phyloP scores from a whole-genome alignment of 2,797 vertebrate species.

The Adrianichthys oophorus region DNA sequence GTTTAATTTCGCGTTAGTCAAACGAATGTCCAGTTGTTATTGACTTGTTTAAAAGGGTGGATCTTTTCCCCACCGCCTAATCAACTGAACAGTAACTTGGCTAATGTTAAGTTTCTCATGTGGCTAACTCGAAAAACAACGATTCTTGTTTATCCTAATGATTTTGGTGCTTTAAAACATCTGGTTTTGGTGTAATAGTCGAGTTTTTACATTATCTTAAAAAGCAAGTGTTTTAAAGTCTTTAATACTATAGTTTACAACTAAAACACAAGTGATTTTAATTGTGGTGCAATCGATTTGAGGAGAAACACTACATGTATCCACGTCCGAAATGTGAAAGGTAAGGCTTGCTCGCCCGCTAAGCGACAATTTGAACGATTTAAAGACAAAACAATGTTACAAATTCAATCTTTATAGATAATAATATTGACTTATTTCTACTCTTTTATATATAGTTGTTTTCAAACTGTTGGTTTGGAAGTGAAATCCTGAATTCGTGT shows the following conservation, averaged over 20 bases:
- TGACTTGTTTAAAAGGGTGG: not conserved
- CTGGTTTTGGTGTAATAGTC: not conserved
- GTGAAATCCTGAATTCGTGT: too few relatives aligned
- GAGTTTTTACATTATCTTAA: not conserved
- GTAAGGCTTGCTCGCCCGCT: too few relatives aligned
- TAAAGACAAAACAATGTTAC: too few relatives aligned
- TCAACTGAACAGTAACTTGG: conserved; percentile 65
- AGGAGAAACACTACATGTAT: conserved; percentile 18
- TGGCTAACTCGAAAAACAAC: conserved; percentile 44
- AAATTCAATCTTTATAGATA: too few relatives aligned
- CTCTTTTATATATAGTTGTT: too few relatives aligned
- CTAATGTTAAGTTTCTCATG: conserved; percentile 59
- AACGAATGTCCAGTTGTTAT: not conserved
- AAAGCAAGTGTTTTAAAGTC: not conserved
- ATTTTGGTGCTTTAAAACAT: conserved; percentile 10
- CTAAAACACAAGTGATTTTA: not conserved
- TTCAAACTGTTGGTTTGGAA: too few relatives aligned
- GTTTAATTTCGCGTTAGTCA: not conserved
- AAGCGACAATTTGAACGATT: too few relatives aligned
- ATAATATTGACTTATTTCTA: too few relatives aligned
- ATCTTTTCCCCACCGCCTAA: conserved; percentile 10
- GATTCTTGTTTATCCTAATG: conserved; percentile 10
- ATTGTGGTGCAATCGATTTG: conserved; percentile 9
- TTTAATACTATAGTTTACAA: not conserved
- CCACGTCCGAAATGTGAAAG: not conserved